A percentile compares a stretch with the other conserved stretches of the same genome.
Conservation (phyloP, 2,797 vertebrate genomes). For the Eurystomus glaucurus region DNA sequence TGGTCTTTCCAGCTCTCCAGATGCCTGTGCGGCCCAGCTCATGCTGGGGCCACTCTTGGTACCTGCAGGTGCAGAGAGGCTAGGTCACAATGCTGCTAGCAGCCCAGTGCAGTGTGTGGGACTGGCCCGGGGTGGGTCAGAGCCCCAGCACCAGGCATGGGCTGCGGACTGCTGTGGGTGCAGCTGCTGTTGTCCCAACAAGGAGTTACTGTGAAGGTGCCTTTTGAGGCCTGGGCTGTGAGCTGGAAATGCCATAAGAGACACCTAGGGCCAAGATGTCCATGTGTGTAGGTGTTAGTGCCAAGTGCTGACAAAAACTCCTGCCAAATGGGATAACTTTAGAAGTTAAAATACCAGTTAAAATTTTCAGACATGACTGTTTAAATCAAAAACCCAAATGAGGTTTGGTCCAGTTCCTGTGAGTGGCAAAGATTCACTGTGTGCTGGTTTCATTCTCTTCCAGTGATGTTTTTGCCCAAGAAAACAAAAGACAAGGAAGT, state of each 20-base stretch:
- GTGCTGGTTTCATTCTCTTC: conserved; percentile 51
- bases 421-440: not conserved
- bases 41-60: not conserved
- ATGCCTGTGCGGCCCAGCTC: not conserved
- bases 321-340: not conserved
- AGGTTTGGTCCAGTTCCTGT: not conserved
- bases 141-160: not conserved
- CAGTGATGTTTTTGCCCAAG: conserved; percentile 99
- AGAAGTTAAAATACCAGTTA: not conserved
- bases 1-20: not conserved
- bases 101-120: not conserved
- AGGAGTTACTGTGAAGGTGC: not conserved
- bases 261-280: not conserved
- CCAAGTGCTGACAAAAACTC: not conserved
- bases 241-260: not conserved
- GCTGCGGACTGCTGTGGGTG: not conserved
- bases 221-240: not conserved
- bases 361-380: not conserved
- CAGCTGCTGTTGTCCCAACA: not conserved
- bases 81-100: rapidly evolving
- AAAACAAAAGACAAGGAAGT: conserved; percentile 97
- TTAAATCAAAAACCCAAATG: not conserved
- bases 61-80: not conserved
- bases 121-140: not conserved
- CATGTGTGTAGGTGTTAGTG: not conserved